These are phyloP conservation scores for Alauda arvensis DNA, from an alignment of 2,797 vertebrate species.

Conservation along the genomic window DNA sequence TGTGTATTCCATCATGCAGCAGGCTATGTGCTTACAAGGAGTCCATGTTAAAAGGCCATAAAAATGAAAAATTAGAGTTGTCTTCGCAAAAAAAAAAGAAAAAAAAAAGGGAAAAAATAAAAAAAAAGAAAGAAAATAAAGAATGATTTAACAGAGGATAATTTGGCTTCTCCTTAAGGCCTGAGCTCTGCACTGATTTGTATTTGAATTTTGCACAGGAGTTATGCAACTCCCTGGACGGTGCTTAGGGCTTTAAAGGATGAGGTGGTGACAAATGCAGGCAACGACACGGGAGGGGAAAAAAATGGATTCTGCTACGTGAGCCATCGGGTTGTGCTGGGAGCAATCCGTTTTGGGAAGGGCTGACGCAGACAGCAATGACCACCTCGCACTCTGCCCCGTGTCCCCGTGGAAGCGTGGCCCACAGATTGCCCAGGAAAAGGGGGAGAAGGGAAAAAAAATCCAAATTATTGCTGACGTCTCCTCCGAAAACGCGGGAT, in stretches of 20 bases:
- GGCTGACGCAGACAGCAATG: constrained; percentile 18
- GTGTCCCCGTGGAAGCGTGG: constrained; percentile 9
- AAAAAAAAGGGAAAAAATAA: neutral
- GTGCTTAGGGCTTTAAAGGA: constrained; percentile 42
- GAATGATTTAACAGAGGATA: constrained; percentile 31
- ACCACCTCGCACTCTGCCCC: neutral
- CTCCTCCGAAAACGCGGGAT: constrained; percentile 33
- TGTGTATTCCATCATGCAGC: constrained; percentile 20
- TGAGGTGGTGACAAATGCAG: constrained; percentile 65
- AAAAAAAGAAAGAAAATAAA: neutral
- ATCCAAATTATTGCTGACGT: constrained; percentile 40
- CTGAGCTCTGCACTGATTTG: constrained; percentile 16
- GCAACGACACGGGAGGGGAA: constrained; percentile 48
- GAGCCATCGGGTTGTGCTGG: constrained; percentile 44
- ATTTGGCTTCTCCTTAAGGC: constrained; percentile 24
- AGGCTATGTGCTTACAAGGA: constrained; percentile 29
- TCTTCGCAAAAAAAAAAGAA: neutral
- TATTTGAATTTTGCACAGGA: constrained; percentile 57
- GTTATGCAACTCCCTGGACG: constrained; percentile 55
- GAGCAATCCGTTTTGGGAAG: constrained; percentile 40
- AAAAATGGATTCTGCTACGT: constrained; percentile 41
- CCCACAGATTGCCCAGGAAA: neutral
- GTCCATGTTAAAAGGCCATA: constrained; percentile 27
- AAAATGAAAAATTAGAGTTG: constrained; percentile 35
- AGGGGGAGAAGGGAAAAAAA: neutral